Evolutionary conservation across 1,140 invertebrate species (phyloP), one percentile per base, ranked within the genome.

Genomic region (Zaprionus nigranus): DNA sequence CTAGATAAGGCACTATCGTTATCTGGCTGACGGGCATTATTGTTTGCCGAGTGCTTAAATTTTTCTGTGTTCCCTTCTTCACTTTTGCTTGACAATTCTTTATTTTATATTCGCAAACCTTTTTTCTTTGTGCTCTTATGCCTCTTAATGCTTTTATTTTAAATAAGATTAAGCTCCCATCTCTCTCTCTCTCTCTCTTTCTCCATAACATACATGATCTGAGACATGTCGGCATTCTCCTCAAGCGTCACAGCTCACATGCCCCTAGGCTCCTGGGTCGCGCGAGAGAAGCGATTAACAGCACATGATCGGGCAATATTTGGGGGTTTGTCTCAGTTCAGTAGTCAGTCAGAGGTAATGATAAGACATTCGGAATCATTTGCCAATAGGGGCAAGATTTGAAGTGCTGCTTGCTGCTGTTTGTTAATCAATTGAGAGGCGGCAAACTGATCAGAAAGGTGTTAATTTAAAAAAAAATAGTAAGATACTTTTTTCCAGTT

Each of bases 1-100:
- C 86, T 70, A 83, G 83, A 86, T 70, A 80, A 88, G 86, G 78
- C 73, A 86, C 78, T 84, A 51, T 71, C 73, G 74, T 76, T 83
- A 81, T 82, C 85, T 75, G 49, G 58, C 59, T 63, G 57, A 46
- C 70, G 26, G 43, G 79, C 62, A 79, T 90, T 84, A 81, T 76
- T 84, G 84, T 90, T 81, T 81, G 84, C 71, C 81, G 63, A 84
- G 74, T 81, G 51, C 78, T 88, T 85, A 76, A 77, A 59, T 58
- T 61, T 67, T 72, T 36, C 30, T 34, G 30, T 34, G 49, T 65
- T 56, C 66, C 59, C 54, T 70, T 70, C 28, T 62, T 56, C 24
- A 56, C 26, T 24, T 81, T 78, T 36, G 53, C 67, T 56, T 75
- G 63, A 57, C 58, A 38, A 64, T 79, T 64, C 34, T 84, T 63